These are phyloP conservation scores for Amphipoea lucens DNA, from an alignment of 2,888 invertebrate species.

Conservation along the genomic window DNA sequence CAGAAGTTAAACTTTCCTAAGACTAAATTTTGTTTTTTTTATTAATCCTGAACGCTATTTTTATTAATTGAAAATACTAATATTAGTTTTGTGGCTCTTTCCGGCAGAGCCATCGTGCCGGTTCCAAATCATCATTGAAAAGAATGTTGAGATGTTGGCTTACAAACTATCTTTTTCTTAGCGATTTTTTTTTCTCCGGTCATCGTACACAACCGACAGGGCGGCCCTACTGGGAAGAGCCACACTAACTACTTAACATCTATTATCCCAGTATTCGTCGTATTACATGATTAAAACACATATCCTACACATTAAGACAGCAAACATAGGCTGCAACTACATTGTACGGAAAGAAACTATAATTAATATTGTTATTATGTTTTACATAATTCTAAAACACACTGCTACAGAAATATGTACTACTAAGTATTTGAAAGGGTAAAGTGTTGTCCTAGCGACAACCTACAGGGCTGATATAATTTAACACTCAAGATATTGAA, in stretches of 20 bases:
- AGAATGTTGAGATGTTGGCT: background rate
- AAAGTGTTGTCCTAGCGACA: background rate
- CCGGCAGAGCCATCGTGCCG: background rate
- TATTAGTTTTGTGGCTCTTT: constrained; percentile 1
- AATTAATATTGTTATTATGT: background rate
- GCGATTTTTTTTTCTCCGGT: background rate
- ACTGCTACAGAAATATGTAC: background rate
- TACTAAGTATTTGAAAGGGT: background rate
- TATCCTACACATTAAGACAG: background rate
- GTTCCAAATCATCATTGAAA: background rate
- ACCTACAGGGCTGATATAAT: background rate
- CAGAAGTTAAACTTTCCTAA: constrained; percentile 18
- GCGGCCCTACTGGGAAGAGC: background rate
- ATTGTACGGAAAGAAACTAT: background rate
- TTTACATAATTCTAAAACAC: background rate
- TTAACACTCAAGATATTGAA: background rate
- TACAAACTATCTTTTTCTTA: background rate
- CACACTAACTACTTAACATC: constrained; percentile 4
- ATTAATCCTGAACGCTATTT: background rate
- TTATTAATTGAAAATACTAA: constrained; percentile 1
- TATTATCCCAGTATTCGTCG: constrained; percentile 13
- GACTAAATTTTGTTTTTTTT: background rate
- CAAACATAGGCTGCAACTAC: constrained; percentile 1
- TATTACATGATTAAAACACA: constrained; percentile 15
- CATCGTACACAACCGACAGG: background rate